A percentile compares a stretch with the other conserved stretches of the same genome.
Conservation (phyloP, 2,888 invertebrate species). For the Blastobasis lacticolella region DNA sequence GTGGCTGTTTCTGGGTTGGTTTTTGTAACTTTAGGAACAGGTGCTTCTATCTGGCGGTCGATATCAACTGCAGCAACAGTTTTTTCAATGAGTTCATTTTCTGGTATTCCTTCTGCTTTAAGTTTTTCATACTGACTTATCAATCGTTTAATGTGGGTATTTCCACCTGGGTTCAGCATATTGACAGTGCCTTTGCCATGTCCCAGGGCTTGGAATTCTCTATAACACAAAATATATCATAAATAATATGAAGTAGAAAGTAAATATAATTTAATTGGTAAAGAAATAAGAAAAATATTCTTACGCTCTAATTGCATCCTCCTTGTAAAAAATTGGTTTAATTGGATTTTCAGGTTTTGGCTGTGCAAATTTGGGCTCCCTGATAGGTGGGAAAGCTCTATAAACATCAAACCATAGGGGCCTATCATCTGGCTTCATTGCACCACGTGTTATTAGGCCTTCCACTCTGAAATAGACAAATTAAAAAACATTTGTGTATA, state of each 20-base stretch:
- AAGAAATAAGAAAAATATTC: conserved; percentile 24
- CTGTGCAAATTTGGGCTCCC: conserved; percentile 85
- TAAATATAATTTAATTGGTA: not conserved
- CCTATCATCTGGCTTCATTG: conserved; percentile 84
- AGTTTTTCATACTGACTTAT: conserved; percentile 76
- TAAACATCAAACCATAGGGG: conserved; percentile 97
- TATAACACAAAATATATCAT: conserved; percentile 36
- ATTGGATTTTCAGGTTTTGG: conserved; percentile 76
- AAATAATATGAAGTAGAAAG: too few relatives aligned
- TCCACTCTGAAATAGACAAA: conserved; percentile 73
- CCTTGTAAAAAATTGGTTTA: conserved; percentile 84
- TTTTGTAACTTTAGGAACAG: conserved; percentile 20
- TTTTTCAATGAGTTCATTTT: conserved; percentile 66
- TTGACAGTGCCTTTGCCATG: conserved; percentile 71
- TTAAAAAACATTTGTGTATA: conserved; percentile 1
- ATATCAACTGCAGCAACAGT: conserved; percentile 33
- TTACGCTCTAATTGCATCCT: conserved; percentile 90
- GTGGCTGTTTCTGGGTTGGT: conserved; percentile 36
- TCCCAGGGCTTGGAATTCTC: conserved; percentile 78
- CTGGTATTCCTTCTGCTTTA: conserved; percentile 65
- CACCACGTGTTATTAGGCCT: conserved; percentile 86
- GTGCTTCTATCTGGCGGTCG: conserved; percentile 30
- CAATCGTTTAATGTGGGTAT: conserved; percentile 75
- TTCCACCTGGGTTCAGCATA: conserved; percentile 65
- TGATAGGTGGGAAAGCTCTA: conserved; percentile 89